Evolutionary conservation across 2,888 invertebrate genomes (phyloP), one percentile per base, ranked within the genome.

Genomic region (Laspeyria flexula): DNA sequence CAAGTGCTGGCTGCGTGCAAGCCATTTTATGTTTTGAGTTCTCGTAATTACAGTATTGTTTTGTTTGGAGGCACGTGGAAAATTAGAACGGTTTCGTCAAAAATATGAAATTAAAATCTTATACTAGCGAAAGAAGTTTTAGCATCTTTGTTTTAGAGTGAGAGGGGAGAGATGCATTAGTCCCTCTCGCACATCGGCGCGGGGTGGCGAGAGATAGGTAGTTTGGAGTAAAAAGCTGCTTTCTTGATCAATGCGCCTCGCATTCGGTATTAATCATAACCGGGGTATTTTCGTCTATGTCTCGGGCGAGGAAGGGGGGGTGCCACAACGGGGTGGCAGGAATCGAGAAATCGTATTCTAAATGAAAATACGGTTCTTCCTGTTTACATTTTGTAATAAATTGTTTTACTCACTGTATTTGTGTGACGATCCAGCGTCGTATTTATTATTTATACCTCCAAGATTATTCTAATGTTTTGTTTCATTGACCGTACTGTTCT

Each of bases 41-140:
- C 1, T 1, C 0, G 0, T 0, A 0, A 0, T 5, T 70, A 86
- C 46, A 65, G 85, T 75, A 44, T 46, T 41, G 9, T 71, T 64
- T 86, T 1, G 60, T 0, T 27, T 65, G 61, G 0, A 18, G 0
- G 3, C 1, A 0, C 31, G 9, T 53, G 57, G 75, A 89, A 91
- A 92, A 92, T 91, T 92, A 91, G 91, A 91, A 88, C 91, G 81
- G 85, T 91, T 91, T 90, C 89, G 85, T 91, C 91, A 91, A 91
- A 92, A 92, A 92, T 92, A 92, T 91, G 91, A 92, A 92, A 92
- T 92, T 92, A 92, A 92, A 92, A 91, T 92, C 91, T 92, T 92
- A 91, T 92, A 91, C 91, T 91, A 91, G 90, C 91, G 89, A 92
- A 92, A 92, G 92, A 92, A 92, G 91, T 92, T 92, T 91, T 90